Evolutionary conservation across 2,888 invertebrate genomes (phyloP), one percentile per base, ranked within the genome.

Genomic region (Melieria omissa): DNA sequence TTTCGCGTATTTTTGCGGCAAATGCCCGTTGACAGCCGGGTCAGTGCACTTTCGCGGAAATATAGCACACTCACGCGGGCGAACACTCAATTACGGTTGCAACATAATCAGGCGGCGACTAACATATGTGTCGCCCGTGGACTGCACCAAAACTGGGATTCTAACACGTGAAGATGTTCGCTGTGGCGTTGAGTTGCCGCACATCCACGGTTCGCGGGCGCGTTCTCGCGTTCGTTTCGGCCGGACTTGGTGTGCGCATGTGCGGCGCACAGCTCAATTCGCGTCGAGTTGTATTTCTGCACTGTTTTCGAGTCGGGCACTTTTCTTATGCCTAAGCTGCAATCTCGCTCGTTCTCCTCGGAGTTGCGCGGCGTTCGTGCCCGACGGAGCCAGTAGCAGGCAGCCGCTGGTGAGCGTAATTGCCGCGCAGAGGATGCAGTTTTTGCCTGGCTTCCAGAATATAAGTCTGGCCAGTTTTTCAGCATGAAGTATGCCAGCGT

Each of bases 281-380:
- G 80, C 80, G 78, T 78, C 81, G 82, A 83, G 82, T 80, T 80
- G 78, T 79, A 79, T 81, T 82, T 82, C 80, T 78, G 81, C 82
- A 84, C 84, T 84, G 84, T 75, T 78, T 75, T 76, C 74, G 76
- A 74, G 72, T 73, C 67, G 69, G 70, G 72, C 76, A 70, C 65
- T 74, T 78, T 75, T 73, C 73, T 70, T 75, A 71, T 74, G 73
- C 74, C 74, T 72, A 70, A 74, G 74, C 74, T 74, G 71, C 75
- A 73, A 75, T 75, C 73, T 73, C 52, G 44, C 44, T 58, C 49
- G 66, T 49, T 58, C 41, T 41, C 9, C 42, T 29, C 5, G 41
- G 49, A 49, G 47, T 7, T 42, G 58, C 60, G 58, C 49, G 58
- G 47, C 6, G 47, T 29, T 29, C 29, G 29, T 29, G 2, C 29